Conservation (phyloP, 2,113 vertebrate species). For the Agapornis roseicollis region DNA sequence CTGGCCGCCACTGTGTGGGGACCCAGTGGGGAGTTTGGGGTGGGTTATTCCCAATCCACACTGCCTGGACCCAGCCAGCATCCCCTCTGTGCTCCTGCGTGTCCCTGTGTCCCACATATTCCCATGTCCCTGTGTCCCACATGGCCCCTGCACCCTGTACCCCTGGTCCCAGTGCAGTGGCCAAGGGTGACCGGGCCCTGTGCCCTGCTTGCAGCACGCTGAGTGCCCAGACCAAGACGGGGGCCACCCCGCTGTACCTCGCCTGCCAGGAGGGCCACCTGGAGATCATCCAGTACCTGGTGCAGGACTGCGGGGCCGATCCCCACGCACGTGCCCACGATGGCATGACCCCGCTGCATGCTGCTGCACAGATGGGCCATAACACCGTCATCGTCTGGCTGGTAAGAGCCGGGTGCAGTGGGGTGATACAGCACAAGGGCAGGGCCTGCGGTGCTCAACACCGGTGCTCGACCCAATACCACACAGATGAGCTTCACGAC, state of each 20-base stretch:
- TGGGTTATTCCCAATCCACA: too few relatives aligned
- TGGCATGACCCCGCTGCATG: slow-evolving; percentile 94
- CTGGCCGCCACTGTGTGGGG: background rate
- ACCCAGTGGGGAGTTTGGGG: background rate
- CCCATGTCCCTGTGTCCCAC: background rate
- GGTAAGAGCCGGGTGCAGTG: slow-evolving; percentile 68
- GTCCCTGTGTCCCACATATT: background rate
- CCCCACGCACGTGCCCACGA: slow-evolving; percentile 86
- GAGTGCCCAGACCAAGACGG: slow-evolving; percentile 93
- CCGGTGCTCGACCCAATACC: background rate
- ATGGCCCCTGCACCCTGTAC: background rate
- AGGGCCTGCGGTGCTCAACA: fast-evolving
- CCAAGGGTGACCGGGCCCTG: background rate
- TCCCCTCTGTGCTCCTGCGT: background rate
- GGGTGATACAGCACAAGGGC: fast-evolving
- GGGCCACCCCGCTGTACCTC: slow-evolving; percentile 98
- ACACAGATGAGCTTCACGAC: slow-evolving; percentile 87
- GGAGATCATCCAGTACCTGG: slow-evolving; percentile 93
- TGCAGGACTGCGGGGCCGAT: slow-evolving; percentile 90
- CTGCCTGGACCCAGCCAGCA: background rate
- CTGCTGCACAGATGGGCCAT: slow-evolving; percentile 97
- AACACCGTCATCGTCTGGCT: slow-evolving; percentile 94
- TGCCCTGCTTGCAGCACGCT: slow-evolving; percentile 78
- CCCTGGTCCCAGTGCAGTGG: fast-evolving
- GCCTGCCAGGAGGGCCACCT: slow-evolving; percentile 98